These are phyloP conservation scores for Leucoraja ocellata DNA, from an alignment of 2,797 vertebrate species.

Conservation along the genomic window DNA sequence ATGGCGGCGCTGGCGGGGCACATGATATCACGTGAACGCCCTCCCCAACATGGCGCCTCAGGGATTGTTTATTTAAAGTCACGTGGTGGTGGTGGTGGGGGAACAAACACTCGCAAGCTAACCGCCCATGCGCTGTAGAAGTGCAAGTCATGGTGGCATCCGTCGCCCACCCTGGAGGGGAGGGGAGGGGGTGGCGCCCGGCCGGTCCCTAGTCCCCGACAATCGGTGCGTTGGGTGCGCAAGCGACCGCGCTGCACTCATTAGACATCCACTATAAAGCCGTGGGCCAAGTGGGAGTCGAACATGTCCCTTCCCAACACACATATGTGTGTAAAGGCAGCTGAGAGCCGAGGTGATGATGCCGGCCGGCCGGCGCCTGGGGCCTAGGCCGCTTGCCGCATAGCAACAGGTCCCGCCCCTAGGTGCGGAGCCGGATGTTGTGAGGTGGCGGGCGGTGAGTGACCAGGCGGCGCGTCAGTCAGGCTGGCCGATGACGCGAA, in stretches of 20 bases:
- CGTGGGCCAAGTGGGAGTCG: neutral
- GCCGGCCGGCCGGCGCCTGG: neutral
- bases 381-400: conserved; percentile 18
- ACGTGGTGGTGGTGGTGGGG: neutral
- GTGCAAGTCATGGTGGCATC: conserved; percentile 23
- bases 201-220: neutral
- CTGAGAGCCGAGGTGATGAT: rapidly evolving
- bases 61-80: neutral
- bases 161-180: neutral
- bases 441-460: neutral
- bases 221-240: too few relatives aligned
- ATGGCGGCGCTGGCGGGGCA: neutral
- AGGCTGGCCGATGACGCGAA: neutral
- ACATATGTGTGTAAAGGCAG: neutral
- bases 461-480: neutral
- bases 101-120: too few relatives aligned
- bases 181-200: neutral
- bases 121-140: neutral
- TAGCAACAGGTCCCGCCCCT: conserved; percentile 21
- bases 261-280: neutral
- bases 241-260: neutral
- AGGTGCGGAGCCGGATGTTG: neutral
- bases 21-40: too few relatives aligned
- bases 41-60: too few relatives aligned
- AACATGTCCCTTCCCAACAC: neutral